These are phyloP conservation scores for Punctoribates punctum DNA, from an alignment of 2,888 invertebrate species.

Conservation along the genomic window DNA sequence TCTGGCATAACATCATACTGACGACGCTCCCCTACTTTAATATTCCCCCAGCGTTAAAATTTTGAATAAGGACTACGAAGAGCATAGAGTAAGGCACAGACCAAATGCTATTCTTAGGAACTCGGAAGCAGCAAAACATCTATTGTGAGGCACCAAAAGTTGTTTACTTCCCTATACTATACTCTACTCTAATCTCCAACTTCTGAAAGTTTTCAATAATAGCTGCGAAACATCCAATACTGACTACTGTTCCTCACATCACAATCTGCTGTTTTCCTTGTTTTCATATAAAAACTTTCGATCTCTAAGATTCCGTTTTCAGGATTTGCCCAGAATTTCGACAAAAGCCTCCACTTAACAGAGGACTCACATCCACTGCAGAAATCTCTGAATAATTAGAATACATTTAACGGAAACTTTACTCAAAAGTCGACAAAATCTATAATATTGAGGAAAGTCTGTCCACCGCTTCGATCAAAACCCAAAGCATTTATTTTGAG, in stretches of 20 bases:
- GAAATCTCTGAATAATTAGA: too few relatives aligned
- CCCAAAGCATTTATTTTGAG: too few relatives aligned
- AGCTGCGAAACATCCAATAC: not conserved
- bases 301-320: not conserved
- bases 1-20: not conserved
- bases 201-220: not conserved
- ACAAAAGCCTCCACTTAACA: too few relatives aligned
- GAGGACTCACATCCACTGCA: too few relatives aligned
- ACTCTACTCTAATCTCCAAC: not conserved
- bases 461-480: too few relatives aligned
- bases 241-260: not conserved
- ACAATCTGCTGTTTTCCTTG: slow-evolving; percentile 4
- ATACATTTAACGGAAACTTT: too few relatives aligned
- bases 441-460: too few relatives aligned
- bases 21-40: slow-evolving; percentile 6
- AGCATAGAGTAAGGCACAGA: not conserved
- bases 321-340: not conserved
- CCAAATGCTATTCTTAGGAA: slow-evolving; percentile 35
- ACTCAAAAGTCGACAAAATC: too few relatives aligned
- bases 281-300: not conserved
- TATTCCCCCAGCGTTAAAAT: not conserved
- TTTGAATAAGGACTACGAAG: slow-evolving; percentile 3
- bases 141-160: slow-evolving; percentile 26
- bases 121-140: slow-evolving; percentile 37
- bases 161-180: slow-evolving; percentile 28